Evolutionary conservation across 2,888 invertebrate species (phyloP).

Genomic region (Aporophyla nigra): DNA sequence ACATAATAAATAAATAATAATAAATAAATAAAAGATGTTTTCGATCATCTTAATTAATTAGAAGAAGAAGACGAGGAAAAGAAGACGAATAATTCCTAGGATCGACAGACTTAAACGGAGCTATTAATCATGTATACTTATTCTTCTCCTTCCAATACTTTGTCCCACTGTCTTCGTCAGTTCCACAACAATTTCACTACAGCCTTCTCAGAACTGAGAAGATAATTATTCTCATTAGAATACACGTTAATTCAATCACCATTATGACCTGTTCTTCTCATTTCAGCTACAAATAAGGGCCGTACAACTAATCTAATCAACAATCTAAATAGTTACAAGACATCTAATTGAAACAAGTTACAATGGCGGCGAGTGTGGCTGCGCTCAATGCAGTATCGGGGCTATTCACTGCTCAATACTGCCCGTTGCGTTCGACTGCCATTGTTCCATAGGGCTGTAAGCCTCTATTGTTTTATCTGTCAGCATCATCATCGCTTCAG

Average conservation of each 20-base stretch:
- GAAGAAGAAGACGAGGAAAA: too few relatives aligned
- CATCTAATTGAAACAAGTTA: constrained; percentile 61
- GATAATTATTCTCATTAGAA: neutral
- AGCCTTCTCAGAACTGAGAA: neutral
- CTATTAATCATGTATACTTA: too few relatives aligned
- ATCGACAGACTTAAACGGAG: too few relatives aligned
- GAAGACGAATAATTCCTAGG: too few relatives aligned
- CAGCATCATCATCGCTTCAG: neutral
- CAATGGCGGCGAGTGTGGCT: constrained; percentile 33
- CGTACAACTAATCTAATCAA: constrained; percentile 48
- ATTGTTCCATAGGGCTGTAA: constrained; percentile 57
- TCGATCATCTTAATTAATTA: too few relatives aligned
- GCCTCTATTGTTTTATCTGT: constrained; percentile 13
- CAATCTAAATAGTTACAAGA: constrained; percentile 63
- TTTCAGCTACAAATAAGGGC: constrained; percentile 42
- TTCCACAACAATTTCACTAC: neutral
- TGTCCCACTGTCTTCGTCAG: neutral
- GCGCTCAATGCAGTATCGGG: constrained; percentile 37
- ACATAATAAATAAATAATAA: too few relatives aligned
- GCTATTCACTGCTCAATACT: constrained; percentile 54
- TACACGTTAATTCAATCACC: constrained; percentile 14
- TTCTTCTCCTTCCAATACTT: neutral
- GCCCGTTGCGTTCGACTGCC: constrained; percentile 33
- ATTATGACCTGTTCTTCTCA: constrained; percentile 17
- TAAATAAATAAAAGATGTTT: too few relatives aligned